Percentiles rank a stretch among this genome's conserved stretches.
These are phyloP conservation scores for Thera britannica DNA, from an alignment of 2,888 invertebrate genomes.

Conservation along the genomic window DNA sequence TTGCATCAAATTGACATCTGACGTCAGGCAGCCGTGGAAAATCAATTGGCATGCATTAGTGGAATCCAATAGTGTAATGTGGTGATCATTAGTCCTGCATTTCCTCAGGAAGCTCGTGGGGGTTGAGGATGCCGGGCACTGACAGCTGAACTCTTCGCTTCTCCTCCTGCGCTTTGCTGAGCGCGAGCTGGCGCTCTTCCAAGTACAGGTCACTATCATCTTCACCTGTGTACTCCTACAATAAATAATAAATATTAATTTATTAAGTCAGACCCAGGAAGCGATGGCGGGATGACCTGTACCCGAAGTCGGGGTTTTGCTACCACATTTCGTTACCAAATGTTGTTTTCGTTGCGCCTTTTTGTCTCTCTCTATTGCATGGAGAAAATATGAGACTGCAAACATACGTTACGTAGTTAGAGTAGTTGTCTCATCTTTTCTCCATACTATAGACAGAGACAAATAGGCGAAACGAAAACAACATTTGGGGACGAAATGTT, in stretches of 20 bases:
- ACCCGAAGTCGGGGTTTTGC: too few relatives aligned
- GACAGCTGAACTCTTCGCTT: conserved; percentile 96
- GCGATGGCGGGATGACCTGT: too few relatives aligned
- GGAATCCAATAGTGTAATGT: conserved; percentile 4
- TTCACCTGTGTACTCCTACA: conserved; percentile 98
- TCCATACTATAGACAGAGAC: too few relatives aligned
- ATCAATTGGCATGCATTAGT: conserved; percentile 28
- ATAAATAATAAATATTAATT: conserved; percentile 16
- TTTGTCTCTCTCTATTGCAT: too few relatives aligned
- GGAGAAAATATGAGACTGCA: too few relatives aligned
- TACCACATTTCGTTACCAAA: too few relatives aligned
- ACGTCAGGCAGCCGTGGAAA: conserved; percentile 9
- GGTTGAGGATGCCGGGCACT: conserved; percentile 98
- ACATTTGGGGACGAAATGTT: too few relatives aligned
- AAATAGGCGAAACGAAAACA: too few relatives aligned
- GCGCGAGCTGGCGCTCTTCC: conserved; percentile 96
- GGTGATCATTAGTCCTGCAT: conserved; percentile 91
- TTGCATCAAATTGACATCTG: conserved; percentile 18
- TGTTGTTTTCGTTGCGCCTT: too few relatives aligned
- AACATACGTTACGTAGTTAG: too few relatives aligned
- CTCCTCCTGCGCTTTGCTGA: conserved; percentile 96
- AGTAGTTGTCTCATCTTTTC: too few relatives aligned
- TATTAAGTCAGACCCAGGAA: too few relatives aligned
- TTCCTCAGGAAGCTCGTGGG: conserved; percentile 97
- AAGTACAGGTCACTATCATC: conserved; percentile 98